Conservation (phyloP, 1,140 invertebrate genomes). For the Stegodyphus mimosarum region DNA sequence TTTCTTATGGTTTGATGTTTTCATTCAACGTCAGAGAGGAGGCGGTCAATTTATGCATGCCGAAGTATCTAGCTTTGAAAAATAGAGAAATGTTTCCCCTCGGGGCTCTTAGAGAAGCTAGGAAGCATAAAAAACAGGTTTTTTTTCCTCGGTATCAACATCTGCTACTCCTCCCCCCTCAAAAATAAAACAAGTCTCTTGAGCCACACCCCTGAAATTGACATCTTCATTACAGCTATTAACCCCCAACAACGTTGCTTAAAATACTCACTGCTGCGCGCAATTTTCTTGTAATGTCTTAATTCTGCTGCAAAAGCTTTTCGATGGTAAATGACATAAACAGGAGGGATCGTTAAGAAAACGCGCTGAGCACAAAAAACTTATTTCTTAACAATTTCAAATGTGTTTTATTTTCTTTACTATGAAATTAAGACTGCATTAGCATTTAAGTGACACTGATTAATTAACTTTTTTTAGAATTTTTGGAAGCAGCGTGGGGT, state of each 20-base stretch:
- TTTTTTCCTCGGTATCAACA: conserved; percentile 8
- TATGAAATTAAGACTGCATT: no score
- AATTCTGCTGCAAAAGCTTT: conserved; percentile 15
- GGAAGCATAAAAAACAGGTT: background rate
- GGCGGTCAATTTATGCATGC: background rate
- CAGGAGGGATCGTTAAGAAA: no score
- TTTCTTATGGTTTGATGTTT: background rate
- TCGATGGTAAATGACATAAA: background rate
- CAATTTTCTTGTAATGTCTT: conserved; percentile 48
- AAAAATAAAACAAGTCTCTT: background rate
- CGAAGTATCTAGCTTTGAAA: background rate
- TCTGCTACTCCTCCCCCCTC: conserved; percentile 8
- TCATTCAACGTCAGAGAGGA: background rate
- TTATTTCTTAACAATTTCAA: no score
- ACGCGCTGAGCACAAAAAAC: no score
- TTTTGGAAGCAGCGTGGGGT: no score
- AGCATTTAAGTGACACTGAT: no score
- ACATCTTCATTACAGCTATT: conserved; percentile 56
- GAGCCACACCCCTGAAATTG: conserved; percentile 51
- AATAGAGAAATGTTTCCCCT: background rate
- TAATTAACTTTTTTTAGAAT: no score
- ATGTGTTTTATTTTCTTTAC: no score
- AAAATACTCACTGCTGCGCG: conserved; percentile 38
- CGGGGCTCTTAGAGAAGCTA: background rate
- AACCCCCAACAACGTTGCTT: conserved; percentile 53